Evolutionary conservation across 92 coral and sea anemone species (phyloP).

Genomic region (Palythoa grandiflora): DNA sequence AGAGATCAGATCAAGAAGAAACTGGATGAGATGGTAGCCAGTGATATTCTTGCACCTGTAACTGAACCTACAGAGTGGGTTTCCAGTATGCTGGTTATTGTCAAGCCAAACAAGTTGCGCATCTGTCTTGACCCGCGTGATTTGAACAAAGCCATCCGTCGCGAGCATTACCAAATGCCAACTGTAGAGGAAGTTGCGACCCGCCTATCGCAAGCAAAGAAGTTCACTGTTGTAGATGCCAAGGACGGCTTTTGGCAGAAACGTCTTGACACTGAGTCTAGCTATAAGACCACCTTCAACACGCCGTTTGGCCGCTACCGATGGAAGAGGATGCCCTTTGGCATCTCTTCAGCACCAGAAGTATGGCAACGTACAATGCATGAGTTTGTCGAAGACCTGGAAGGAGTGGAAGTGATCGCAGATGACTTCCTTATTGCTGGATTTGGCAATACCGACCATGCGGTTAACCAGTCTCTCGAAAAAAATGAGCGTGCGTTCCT

Average conservation of each 20-base stretch:
- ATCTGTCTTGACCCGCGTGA: conserved; percentile 46
- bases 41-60: conserved; percentile 34
- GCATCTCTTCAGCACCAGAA: conserved; percentile 58
- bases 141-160: conserved; percentile 50
- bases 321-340: conserved; percentile 57
- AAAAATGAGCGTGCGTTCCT: conserved; percentile 68
- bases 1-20: conserved; percentile 57
- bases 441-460: conserved; percentile 65
- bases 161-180: conserved; percentile 56
- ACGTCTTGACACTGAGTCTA: conserved; percentile 55
- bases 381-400: conserved; percentile 54
- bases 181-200: conserved; percentile 59
- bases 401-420: conserved; percentile 68
- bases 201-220: conserved; percentile 56
- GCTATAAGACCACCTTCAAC: conserved; percentile 56
- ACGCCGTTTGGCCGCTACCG: conserved; percentile 64
- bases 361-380: conserved; percentile 60
- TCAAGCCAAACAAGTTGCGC: conserved; percentile 54
- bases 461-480: conserved; percentile 59
- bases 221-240: conserved; percentile 60
- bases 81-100: conserved; percentile 60
- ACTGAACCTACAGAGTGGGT: conserved; percentile 44
- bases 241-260: conserved; percentile 54
- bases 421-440: conserved; percentile 73
- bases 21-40: conserved; percentile 59